Percentiles rank a stretch among this genome's conserved stretches.
These are phyloP conservation scores for Lumbricus terrestris DNA, from an alignment of 2,888 invertebrate species.

Conservation along the genomic window DNA sequence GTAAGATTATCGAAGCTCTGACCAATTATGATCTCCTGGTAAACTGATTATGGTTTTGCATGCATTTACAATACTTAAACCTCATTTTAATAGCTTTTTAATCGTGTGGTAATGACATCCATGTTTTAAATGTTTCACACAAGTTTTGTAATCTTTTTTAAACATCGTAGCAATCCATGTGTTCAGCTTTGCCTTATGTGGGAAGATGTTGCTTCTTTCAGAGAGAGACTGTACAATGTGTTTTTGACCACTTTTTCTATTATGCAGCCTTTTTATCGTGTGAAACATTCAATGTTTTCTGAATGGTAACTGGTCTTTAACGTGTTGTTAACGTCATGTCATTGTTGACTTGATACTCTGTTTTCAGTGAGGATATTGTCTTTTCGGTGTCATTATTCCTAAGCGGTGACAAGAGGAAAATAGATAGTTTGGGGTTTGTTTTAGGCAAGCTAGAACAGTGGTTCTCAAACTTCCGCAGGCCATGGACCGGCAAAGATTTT, in stretches of 20 bases:
- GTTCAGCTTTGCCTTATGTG: slow-evolving; percentile 3
- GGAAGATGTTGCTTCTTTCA: background rate
- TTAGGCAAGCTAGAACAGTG: no score
- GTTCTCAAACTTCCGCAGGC: no score
- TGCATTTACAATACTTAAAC: background rate
- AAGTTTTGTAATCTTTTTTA: background rate
- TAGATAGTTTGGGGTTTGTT: background rate
- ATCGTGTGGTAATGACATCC: background rate
- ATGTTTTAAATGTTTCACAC: background rate
- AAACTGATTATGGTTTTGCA: background rate
- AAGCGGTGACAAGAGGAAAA: background rate
- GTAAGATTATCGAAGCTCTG: background rate
- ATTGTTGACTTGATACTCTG: background rate
- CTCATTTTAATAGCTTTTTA: background rate
- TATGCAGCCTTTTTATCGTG: background rate
- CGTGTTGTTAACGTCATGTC: background rate
- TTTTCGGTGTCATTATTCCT: background rate
- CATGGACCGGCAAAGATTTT: no score
- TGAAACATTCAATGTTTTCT: background rate
- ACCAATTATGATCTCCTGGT: background rate
- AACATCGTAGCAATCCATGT: slow-evolving; percentile 3
- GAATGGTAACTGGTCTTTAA: background rate
- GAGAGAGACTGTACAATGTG: background rate
- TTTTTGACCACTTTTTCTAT: background rate
- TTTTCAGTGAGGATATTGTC: background rate